Conservation (phyloP, 2,113 vertebrate genomes). For the Oryzias curvinotus region DNA sequence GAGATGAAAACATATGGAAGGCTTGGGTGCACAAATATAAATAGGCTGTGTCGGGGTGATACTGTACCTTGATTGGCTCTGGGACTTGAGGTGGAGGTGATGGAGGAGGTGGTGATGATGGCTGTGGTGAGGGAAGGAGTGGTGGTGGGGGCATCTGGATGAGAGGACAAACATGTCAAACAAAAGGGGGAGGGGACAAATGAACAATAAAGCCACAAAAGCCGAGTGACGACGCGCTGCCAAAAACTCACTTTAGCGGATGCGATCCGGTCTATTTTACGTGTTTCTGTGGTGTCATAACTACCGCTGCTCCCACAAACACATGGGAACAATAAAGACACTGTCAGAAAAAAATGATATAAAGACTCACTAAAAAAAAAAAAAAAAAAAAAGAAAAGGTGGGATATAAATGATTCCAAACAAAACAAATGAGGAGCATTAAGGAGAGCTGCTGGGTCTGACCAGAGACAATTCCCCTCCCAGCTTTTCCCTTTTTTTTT, state of each 20-base stretch:
- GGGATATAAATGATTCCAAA: conserved; percentile 4
- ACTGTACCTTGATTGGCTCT: conserved; percentile 78
- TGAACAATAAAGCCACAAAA: conserved; percentile 59
- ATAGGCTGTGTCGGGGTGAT: conserved; percentile 51
- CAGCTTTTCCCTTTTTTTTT: conserved; percentile 35
- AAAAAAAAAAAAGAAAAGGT: conserved; percentile 20
- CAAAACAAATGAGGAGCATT: conserved; percentile 19
- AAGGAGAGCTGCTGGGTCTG: conserved; percentile 7
- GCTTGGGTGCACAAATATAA: conserved; percentile 10
- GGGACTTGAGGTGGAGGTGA: conserved; percentile 65
- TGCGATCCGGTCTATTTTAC: too few relatives aligned
- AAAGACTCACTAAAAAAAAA: background rate
- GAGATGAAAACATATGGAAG: conserved; percentile 24
- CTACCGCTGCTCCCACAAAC: too few relatives aligned
- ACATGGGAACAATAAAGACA: too few relatives aligned
- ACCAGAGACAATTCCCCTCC: conserved; percentile 43
- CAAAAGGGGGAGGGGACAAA: conserved; percentile 46
- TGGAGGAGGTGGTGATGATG: conserved; percentile 73
- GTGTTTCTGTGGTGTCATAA: too few relatives aligned
- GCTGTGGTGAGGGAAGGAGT: conserved; percentile 80
- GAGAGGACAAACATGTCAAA: conserved; percentile 78
- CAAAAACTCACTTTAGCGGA: too few relatives aligned
- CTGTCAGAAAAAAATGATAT: conserved; percentile 6
- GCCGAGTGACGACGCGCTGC: conserved; percentile 25
- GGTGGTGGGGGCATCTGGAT: conserved; percentile 82